Percentiles rank a stretch among this genome's conserved stretches.
Evolutionary conservation across 1,140 invertebrate genomes (phyloP).

Genomic region (Chymomyza costata): DNA sequence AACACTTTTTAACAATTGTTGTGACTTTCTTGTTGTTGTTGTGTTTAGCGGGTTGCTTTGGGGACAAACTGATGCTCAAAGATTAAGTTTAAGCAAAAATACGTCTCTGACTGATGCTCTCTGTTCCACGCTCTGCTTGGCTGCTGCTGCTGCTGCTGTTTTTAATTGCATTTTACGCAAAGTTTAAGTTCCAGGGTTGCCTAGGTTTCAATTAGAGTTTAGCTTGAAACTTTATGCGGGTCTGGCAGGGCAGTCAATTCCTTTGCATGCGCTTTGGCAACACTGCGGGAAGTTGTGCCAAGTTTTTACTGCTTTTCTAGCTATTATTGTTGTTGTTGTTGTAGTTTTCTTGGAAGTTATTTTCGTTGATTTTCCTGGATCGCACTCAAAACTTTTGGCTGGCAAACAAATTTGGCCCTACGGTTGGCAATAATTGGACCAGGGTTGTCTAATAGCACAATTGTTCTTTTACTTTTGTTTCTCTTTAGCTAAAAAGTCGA

Average conservation of each 20-base stretch:
- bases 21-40: conserved; percentile 15
- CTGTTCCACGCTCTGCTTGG: too few relatives aligned
- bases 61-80: conserved; percentile 66
- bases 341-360: conserved; percentile 1
- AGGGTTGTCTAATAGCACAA: too few relatives aligned
- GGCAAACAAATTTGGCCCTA: too few relatives aligned
- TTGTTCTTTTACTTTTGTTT: too few relatives aligned
- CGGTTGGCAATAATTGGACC: too few relatives aligned
- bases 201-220: conserved; percentile 65
- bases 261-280: conserved; percentile 3
- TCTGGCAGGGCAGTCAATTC: conserved; percentile 1
- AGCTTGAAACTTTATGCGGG: conserved; percentile 18
- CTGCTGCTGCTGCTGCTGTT: conserved; percentile 62
- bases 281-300: neutral
- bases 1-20: too few relatives aligned
- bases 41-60: conserved; percentile 43
- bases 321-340: conserved; percentile 6
- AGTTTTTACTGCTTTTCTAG: conserved; percentile 3
- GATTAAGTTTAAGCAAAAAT: conserved; percentile 57
- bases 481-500: conserved; percentile 52
- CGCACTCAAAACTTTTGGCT: too few relatives aligned
- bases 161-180: conserved; percentile 70
- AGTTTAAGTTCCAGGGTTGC: conserved; percentile 58
- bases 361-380: conserved; percentile 19
- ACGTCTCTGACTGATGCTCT: conserved; percentile 63